Conservation (phyloP, 2,888 invertebrate species). For the Orchesella flavescens region DNA sequence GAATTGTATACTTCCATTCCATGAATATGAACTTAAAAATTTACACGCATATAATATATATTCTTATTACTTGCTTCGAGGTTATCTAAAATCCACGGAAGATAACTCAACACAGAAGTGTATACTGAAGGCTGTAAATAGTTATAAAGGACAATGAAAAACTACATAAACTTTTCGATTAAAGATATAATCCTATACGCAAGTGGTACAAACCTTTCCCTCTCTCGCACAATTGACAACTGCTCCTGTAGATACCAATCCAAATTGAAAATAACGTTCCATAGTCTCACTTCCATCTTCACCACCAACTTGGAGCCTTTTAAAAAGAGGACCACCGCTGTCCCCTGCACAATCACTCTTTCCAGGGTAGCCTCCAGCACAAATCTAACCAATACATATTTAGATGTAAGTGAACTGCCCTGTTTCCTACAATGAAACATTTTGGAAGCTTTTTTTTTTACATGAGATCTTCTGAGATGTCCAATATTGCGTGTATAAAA, state of each 20-base stretch:
- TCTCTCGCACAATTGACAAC: slow-evolving; percentile 54
- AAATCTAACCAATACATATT: slow-evolving; percentile 47
- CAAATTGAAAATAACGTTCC: slow-evolving; percentile 56
- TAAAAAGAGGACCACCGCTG: slow-evolving; percentile 61
- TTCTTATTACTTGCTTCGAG: slow-evolving; percentile 30
- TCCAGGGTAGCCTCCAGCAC: slow-evolving; percentile 64
- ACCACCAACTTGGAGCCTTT: slow-evolving; percentile 14
- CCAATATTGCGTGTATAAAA: slow-evolving; percentile 65
- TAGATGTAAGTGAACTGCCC: neutral
- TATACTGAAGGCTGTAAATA: slow-evolving; percentile 48
- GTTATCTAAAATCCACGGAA: slow-evolving; percentile 59
- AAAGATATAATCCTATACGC: too few relatives aligned
- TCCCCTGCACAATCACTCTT: slow-evolving; percentile 62
- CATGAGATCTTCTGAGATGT: slow-evolving; percentile 63
- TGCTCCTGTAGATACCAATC: slow-evolving; percentile 63
- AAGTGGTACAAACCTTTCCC: slow-evolving; percentile 26
- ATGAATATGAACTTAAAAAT: too few relatives aligned
- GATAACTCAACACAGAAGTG: slow-evolving; percentile 42
- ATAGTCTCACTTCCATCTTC: neutral
- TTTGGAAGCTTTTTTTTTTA: slow-evolving; percentile 39
- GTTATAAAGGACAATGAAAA: too few relatives aligned
- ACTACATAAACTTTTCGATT: too few relatives aligned
- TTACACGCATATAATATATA: neutral
- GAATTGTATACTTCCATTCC: too few relatives aligned
- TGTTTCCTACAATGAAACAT: neutral